Percentiles rank a stretch among this genome's conserved stretches.
Evolutionary conservation across 2,888 invertebrate species (phyloP).

Genomic region (Eupithecia dodoneata): DNA sequence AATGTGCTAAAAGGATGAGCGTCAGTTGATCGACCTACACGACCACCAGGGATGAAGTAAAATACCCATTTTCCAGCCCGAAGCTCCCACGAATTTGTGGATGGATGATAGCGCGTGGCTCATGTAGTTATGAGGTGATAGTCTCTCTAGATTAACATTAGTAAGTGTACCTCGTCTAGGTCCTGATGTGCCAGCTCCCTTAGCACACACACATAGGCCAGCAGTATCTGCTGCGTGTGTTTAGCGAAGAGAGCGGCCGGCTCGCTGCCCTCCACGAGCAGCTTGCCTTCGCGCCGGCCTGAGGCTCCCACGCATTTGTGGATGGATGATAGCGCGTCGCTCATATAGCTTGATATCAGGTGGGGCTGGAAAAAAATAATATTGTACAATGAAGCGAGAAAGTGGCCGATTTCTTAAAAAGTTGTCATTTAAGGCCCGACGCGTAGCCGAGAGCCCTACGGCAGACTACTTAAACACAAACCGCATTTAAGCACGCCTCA

Average conservation of each 20-base stretch:
- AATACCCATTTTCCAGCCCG: slow-evolving; percentile 47
- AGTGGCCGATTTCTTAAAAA: not conserved
- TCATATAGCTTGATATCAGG: slow-evolving; percentile 66
- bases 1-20: too few species aligned
- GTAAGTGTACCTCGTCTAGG: slow-evolving; percentile 82
- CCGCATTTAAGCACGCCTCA: too few species aligned
- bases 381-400: not conserved
- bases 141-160: not conserved
- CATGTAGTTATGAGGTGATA: slow-evolving; percentile 50
- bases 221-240: slow-evolving; percentile 85
- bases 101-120: slow-evolving; percentile 71
- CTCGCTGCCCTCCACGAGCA: slow-evolving; percentile 72
- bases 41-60: too few species aligned
- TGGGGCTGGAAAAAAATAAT: slow-evolving; percentile 61
- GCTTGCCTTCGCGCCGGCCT: slow-evolving; percentile 70
- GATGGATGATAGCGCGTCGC: slow-evolving; percentile 70
- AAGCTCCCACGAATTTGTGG: slow-evolving; percentile 71
- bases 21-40: too few species aligned
- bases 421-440: not conserved
- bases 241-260: slow-evolving; percentile 64
- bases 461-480: too few species aligned
- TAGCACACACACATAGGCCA: slow-evolving; percentile 87
- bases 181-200: slow-evolving; percentile 87
- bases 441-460: not conserved
- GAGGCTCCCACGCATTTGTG: slow-evolving; percentile 72